Conservation (phyloP, 2,113 vertebrate species). For the Platichthys flesus region DNA sequence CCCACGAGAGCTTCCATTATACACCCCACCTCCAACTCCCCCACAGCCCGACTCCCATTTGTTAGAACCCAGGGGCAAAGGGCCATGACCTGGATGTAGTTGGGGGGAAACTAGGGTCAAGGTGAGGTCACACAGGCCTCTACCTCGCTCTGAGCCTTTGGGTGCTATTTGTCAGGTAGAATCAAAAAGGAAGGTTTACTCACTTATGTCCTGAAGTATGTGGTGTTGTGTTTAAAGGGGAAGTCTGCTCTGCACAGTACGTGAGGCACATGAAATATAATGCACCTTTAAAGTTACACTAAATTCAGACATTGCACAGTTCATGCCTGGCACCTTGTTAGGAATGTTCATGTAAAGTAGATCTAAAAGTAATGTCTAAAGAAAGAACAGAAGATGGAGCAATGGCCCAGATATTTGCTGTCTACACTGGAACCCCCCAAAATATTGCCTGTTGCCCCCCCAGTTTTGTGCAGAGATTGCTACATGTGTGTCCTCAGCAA, state of each 20-base stretch:
- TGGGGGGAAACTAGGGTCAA: constrained; percentile 66
- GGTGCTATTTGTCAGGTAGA: constrained; percentile 36
- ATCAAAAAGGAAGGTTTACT: constrained; percentile 10
- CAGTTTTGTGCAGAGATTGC: too few relatives aligned
- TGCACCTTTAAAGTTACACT: background rate
- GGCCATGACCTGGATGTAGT: constrained; percentile 78
- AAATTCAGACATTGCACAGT: too few relatives aligned
- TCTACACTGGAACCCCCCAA: too few relatives aligned
- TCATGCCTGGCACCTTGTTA: too few relatives aligned
- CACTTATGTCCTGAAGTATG: background rate
- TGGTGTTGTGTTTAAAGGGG: background rate
- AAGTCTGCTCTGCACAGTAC: background rate
- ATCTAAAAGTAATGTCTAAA: too few relatives aligned
- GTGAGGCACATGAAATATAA: background rate
- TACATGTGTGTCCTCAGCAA: too few relatives aligned
- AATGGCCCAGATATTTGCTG: too few relatives aligned
- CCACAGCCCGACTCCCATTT: constrained; percentile 29
- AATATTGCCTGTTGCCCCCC: too few relatives aligned
- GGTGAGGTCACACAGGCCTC: constrained; percentile 49
- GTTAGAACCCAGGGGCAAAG: constrained; percentile 60
- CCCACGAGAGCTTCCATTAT: constrained; percentile 53
- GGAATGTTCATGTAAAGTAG: too few relatives aligned
- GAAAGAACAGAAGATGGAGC: too few relatives aligned
- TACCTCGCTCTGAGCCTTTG: constrained; percentile 20
- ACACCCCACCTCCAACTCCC: constrained; percentile 28